These are phyloP conservation scores for Andinoacara biseriatus DNA, from an alignment of 2,113 vertebrate species.

Conservation along the genomic window DNA sequence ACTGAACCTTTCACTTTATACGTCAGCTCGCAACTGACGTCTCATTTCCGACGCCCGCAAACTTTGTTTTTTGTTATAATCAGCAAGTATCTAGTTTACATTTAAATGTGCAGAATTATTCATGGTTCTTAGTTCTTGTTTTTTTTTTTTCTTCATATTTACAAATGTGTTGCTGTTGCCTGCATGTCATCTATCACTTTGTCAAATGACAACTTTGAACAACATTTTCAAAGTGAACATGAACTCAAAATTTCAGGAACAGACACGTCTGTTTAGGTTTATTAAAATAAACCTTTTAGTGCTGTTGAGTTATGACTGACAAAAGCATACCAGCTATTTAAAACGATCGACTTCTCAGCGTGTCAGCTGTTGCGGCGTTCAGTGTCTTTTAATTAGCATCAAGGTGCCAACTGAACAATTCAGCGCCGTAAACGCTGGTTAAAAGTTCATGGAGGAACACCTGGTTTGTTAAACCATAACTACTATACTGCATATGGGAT, in stretches of 20 bases:
- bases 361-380: not conserved
- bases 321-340: not conserved
- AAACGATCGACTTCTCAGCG: not conserved
- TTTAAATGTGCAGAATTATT: not conserved
- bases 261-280: not conserved
- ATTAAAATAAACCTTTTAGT: not conserved
- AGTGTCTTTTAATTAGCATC: not conserved
- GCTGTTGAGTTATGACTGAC: not conserved
- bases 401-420: not conserved
- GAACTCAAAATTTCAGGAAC: not conserved
- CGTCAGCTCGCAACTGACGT: not conserved
- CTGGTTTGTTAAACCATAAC: conserved; percentile 8
- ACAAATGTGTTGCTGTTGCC: not conserved
- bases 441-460: conserved; percentile 30
- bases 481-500: not conserved
- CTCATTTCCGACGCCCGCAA: not conserved
- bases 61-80: not conserved
- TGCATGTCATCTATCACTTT: not conserved
- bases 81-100: not conserved
- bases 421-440: conserved; percentile 14
- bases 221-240: not conserved
- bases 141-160: fast-evolving
- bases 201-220: not conserved
- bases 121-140: not conserved
- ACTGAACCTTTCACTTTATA: not conserved